Percentiles rank a stretch among this genome's conserved stretches.
phyloP scores from a whole-genome alignment of 2,113 vertebrate species.

The Phalacrocorax carbo region DNA sequence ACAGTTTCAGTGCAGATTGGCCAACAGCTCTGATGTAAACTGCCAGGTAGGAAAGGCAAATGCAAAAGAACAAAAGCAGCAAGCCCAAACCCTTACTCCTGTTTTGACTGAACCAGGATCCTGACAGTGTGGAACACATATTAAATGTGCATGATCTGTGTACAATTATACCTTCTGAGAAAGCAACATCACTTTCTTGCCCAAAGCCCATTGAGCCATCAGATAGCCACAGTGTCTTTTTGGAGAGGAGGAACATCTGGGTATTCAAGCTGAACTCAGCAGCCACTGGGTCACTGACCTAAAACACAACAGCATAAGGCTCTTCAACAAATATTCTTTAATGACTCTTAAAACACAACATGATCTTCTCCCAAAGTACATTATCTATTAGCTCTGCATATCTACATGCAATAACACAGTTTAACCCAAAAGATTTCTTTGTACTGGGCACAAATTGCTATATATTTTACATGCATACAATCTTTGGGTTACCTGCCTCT shows the following conservation, averaged over 20 bases:
- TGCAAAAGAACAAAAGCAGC: background rate
- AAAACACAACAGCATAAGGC: background rate
- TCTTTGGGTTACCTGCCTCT: background rate
- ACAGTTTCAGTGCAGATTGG: background rate
- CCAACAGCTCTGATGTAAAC: background rate
- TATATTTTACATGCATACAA: background rate
- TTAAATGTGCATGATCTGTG: background rate
- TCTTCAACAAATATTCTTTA: background rate
- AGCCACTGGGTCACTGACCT: constrained; percentile 96
- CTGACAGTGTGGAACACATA: background rate
- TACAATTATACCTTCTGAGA: constrained; percentile 84
- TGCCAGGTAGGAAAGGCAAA: background rate
- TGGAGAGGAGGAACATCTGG: constrained; percentile 90
- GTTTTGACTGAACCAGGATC: background rate
- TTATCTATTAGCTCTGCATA: background rate
- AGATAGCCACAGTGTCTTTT: constrained; percentile 89
- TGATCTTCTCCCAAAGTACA: background rate
- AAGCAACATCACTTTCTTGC: constrained; percentile 87
- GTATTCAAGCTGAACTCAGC: constrained; percentile 95
- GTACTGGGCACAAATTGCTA: background rate
- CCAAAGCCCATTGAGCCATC: constrained; percentile 93
- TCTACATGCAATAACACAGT: background rate
- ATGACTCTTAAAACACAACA: background rate
- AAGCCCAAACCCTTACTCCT: background rate
- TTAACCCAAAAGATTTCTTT: background rate